These are phyloP conservation scores for Noctilio leporinus DNA, from an alignment of 2,113 vertebrate species.

Conservation along the genomic window DNA sequence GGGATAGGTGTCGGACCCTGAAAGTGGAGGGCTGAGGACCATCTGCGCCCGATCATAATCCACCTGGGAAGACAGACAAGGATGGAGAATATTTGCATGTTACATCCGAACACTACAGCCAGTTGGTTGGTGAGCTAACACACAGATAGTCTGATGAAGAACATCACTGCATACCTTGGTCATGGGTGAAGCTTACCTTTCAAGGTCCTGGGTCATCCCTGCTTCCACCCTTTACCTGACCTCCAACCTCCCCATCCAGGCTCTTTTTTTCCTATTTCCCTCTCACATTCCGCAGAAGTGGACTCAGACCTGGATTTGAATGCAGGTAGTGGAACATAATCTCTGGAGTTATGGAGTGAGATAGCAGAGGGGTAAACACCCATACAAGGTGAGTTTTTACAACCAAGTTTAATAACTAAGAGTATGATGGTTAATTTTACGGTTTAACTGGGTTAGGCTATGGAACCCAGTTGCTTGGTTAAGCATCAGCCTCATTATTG, in stretches of 20 bases:
- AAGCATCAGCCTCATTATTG: background rate
- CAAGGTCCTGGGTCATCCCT: background rate
- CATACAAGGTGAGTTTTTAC: background rate
- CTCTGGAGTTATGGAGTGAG: background rate
- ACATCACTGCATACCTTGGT: rapidly evolving
- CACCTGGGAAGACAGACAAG: conserved; percentile 78
- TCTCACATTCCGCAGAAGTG: background rate
- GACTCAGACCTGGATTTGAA: background rate
- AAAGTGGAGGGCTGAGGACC: conserved; percentile 88
- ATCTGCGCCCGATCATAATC: conserved; percentile 92
- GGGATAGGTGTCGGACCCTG: conserved; percentile 90
- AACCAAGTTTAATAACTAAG: background rate
- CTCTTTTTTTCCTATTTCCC: background rate
- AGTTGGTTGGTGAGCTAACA: background rate
- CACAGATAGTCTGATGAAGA: background rate
- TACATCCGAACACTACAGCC: background rate
- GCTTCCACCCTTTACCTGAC: background rate
- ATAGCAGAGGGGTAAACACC: background rate
- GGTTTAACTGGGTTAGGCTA: background rate
- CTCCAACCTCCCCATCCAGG: background rate
- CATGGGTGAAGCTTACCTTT: background rate
- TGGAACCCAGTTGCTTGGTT: background rate
- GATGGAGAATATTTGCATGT: background rate
- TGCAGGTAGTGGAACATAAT: background rate
- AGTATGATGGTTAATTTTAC: background rate